A percentile compares a stretch with the other conserved stretches of the same genome.
phyloP scores from a whole-genome alignment of 2,888 invertebrate species.

The Periphyllus acericola region DNA sequence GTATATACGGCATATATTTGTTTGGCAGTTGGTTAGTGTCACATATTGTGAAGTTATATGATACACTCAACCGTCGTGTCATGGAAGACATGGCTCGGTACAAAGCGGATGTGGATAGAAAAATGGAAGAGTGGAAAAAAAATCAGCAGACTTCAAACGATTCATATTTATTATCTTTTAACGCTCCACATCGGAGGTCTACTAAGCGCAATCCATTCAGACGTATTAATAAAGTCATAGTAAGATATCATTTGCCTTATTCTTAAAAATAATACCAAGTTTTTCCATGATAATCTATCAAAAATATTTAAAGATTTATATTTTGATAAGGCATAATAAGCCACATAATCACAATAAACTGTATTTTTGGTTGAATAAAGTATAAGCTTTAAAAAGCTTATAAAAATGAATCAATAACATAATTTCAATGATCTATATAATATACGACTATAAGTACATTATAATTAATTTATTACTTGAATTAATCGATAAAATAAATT shows the following conservation, averaged over 20 bases:
- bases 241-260: slow-evolving; percentile 28
- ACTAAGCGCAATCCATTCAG: slow-evolving; percentile 55
- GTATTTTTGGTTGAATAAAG: too few relatives aligned
- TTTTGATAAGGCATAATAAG: too few relatives aligned
- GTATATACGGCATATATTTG: not conserved
- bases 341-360: too few relatives aligned
- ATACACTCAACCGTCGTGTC: slow-evolving; percentile 74
- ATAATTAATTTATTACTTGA: too few relatives aligned
- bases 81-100: slow-evolving; percentile 69
- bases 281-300: not conserved
- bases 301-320: not conserved
- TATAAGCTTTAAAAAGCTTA: too few relatives aligned
- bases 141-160: slow-evolving; percentile 48
- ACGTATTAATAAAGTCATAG: slow-evolving; percentile 55
- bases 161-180: slow-evolving; percentile 53
- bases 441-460: too few relatives aligned
- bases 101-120: slow-evolving; percentile 50
- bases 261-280: not conserved
- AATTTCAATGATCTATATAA: too few relatives aligned
- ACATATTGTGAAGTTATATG: slow-evolving; percentile 76
- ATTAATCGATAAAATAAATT: too few relatives aligned
- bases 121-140: slow-evolving; percentile 62
- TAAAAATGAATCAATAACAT: too few relatives aligned
- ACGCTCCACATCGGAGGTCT: slow-evolving; percentile 51
- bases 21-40: slow-evolving; percentile 74